Percentiles rank a stretch among this genome's conserved stretches.
phyloP scores from a whole-genome alignment of 2,888 invertebrate species.

The Mimachlamys varia region DNA sequence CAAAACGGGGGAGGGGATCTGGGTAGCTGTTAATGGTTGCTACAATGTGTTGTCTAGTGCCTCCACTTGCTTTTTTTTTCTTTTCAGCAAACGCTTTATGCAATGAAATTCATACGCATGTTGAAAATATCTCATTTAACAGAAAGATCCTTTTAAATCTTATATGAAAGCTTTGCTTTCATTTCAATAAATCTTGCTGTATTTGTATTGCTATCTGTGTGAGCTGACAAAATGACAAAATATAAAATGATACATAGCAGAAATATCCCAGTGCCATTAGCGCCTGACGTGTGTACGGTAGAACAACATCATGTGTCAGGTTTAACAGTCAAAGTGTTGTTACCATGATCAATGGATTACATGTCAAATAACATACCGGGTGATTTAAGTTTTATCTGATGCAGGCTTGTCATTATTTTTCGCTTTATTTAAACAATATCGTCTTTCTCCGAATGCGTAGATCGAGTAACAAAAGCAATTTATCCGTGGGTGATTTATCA shows the following conservation, averaged over 20 bases:
- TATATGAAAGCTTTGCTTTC: background rate
- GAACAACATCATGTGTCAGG: background rate
- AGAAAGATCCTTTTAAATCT: too few species aligned
- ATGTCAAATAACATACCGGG: background rate
- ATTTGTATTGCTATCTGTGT: background rate
- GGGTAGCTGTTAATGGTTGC: too few species aligned
- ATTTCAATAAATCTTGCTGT: background rate
- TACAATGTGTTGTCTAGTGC: background rate
- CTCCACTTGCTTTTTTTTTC: background rate
- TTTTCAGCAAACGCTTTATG: background rate
- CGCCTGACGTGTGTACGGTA: background rate
- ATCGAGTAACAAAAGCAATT: background rate
- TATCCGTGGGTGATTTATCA: too few species aligned
- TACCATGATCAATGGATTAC: background rate
- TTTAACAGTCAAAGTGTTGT: background rate
- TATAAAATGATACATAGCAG: background rate
- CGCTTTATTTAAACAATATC: background rate
- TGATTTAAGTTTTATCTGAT: background rate
- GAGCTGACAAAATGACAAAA: background rate
- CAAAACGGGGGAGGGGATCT: too few species aligned
- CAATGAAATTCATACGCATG: background rate
- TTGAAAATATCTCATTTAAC: background rate
- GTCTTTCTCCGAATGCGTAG: background rate
- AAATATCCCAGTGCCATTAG: background rate
- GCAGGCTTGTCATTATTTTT: background rate